Conservation (phyloP, 1,140 invertebrate species). For the Schlechtendalia chinensis region DNA sequence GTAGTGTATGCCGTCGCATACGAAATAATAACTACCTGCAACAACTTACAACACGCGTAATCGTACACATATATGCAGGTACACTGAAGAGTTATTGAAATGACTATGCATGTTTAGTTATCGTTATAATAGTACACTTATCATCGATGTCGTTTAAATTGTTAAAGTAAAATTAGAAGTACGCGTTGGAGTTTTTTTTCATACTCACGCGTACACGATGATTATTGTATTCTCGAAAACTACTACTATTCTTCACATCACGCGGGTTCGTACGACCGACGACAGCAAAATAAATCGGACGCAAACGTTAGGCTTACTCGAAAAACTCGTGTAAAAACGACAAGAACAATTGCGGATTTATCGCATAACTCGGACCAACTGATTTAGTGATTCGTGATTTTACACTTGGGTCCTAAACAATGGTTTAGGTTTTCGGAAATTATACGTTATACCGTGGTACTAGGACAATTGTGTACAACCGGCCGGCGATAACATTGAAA, state of each 20-base stretch:
- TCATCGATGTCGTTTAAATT: not conserved
- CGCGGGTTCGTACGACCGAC: not conserved
- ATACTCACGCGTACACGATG: not conserved
- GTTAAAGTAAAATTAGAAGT: not conserved
- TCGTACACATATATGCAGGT: not conserved
- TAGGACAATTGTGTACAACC: not conserved
- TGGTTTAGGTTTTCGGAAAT: slow-evolving; percentile 9
- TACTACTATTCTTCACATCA: not conserved
- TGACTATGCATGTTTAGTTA: slow-evolving; percentile 9
- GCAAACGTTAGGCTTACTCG: not conserved
- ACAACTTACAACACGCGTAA: not conserved
- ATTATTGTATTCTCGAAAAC: not conserved
- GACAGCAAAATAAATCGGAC: not conserved
- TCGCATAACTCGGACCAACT: slow-evolving; percentile 1
- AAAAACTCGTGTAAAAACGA: not conserved
- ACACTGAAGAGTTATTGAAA: not conserved
- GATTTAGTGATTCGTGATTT: slow-evolving; percentile 24
- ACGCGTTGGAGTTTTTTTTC: not conserved
- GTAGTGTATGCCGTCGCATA: not conserved
- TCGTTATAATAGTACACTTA: not conserved
- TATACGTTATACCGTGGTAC: not conserved
- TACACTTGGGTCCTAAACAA: not conserved
- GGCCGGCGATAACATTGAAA: not conserved
- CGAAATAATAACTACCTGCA: not conserved
- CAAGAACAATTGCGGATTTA: not conserved